Evolutionary conservation across 2,888 invertebrate species (phyloP).

Genomic region (Balanococcus diminutus): DNA sequence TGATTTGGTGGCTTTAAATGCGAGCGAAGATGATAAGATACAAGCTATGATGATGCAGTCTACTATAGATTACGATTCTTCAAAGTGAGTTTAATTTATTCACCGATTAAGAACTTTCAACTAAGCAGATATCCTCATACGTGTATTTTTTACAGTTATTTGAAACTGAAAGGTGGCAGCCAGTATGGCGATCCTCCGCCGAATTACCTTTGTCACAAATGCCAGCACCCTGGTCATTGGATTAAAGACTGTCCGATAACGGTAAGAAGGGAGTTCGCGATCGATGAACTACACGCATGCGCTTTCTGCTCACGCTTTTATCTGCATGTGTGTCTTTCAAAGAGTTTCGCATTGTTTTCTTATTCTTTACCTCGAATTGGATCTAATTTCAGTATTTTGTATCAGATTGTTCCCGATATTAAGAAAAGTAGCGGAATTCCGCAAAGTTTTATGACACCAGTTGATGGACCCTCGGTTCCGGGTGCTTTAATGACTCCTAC

Average conservation of each 20-base stretch:
- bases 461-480: constrained; percentile 84
- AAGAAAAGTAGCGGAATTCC: constrained; percentile 98
- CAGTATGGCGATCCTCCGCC: constrained; percentile 88
- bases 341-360: background rate
- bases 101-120: background rate
- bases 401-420: constrained; percentile 62
- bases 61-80: constrained; percentile 94
- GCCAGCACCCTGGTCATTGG: constrained; percentile 95
- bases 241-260: constrained; percentile 80
- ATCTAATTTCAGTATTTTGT: background rate
- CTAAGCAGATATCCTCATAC: background rate
- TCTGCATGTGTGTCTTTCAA: background rate
- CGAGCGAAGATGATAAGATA: constrained; percentile 96
- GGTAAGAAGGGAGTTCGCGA: constrained; percentile 28
- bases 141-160: constrained; percentile 73
- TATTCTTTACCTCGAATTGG: background rate
- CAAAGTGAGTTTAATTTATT: constrained; percentile 74
- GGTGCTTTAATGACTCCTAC: constrained; percentile 90
- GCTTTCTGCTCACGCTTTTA: background rate
- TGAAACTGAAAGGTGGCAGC: constrained; percentile 84
- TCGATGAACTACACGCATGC: background rate
- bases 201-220: constrained; percentile 93
- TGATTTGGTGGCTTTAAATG: constrained; percentile 79
- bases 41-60: constrained; percentile 97
- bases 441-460: constrained; percentile 91